Percentiles rank a stretch among this genome's conserved stretches.
These are phyloP conservation scores for Aproaerema taeniolella DNA, from an alignment of 2,888 invertebrate species.

Conservation along the genomic window DNA sequence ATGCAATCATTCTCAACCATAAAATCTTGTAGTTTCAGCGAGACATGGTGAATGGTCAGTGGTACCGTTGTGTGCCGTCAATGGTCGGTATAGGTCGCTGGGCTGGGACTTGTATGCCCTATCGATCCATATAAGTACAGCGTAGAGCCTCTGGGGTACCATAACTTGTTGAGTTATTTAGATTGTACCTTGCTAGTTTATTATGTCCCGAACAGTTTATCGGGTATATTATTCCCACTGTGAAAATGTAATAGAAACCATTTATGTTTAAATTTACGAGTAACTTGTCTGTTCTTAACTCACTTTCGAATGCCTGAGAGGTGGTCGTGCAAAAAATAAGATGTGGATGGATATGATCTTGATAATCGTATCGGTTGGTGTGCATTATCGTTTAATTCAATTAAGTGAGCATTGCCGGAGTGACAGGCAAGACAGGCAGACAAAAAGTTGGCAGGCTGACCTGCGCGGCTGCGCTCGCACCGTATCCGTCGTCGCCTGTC, in stretches of 20 bases:
- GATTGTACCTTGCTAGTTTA: neutral
- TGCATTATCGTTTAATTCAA: slow-evolving; percentile 51
- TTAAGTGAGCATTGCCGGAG: slow-evolving; percentile 48
- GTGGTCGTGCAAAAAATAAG: no score
- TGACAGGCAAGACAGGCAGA: slow-evolving; percentile 44
- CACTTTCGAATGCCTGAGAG: no score
- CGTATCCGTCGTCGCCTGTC: slow-evolving; percentile 25
- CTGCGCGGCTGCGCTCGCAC: slow-evolving; percentile 25
- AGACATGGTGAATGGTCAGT: slow-evolving; percentile 51
- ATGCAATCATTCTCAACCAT: no score
- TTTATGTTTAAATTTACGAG: no score
- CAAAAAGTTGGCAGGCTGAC: slow-evolving; percentile 44
- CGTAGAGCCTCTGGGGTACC: slow-evolving; percentile 26
- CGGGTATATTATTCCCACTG: no score
- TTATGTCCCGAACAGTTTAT: no score
- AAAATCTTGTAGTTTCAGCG: no score
- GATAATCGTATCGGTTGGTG: no score
- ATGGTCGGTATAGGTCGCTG: slow-evolving; percentile 45
- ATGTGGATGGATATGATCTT: no score
- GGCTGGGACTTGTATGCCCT: slow-evolving; percentile 59
- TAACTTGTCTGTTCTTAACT: no score
- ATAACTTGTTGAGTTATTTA: slow-evolving; percentile 7
- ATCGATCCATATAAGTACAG: slow-evolving; percentile 59
- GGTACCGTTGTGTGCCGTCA: slow-evolving; percentile 63
- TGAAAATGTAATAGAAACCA: no score